A percentile compares a stretch with the other conserved stretches of the same genome.
Conservation (phyloP, 2,888 invertebrate genomes). For the Dicroscelio sp. region DNA sequence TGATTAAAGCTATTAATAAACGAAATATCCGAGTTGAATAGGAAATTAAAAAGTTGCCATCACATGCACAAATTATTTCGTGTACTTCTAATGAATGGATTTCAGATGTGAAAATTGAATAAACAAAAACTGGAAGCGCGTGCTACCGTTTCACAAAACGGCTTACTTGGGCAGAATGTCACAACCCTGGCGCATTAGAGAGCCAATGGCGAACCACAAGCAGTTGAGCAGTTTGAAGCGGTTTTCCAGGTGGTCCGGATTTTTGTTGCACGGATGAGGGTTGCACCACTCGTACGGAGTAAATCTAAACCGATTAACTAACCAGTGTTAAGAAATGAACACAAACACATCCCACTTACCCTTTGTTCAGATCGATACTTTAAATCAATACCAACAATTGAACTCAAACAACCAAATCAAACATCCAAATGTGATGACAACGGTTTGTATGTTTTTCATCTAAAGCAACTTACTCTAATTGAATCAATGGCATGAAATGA, state of each 20-base stretch:
- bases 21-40: constrained; percentile 4
- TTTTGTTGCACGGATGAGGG: constrained; percentile 96
- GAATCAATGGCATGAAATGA: too few species aligned
- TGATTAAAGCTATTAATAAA: too few species aligned
- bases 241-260: constrained; percentile 96
- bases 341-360: too few species aligned
- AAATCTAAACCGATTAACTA: constrained; percentile 93
- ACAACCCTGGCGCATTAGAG: constrained; percentile 98
- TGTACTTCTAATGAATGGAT: constrained; percentile 52
- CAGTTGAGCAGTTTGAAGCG: constrained; percentile 98
- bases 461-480: too few species aligned
- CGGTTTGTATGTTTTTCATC: too few species aligned
- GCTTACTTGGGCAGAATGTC: constrained; percentile 98
- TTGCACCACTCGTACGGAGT: constrained; percentile 99
- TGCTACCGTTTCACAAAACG: constrained; percentile 78
- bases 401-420: too few species aligned
- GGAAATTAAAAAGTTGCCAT: constrained; percentile 18
- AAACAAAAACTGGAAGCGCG: constrained; percentile 61
- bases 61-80: constrained; percentile 54
- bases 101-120: constrained; percentile 21
- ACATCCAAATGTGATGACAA: too few species aligned
- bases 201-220: constrained; percentile 98
- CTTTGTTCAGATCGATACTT: too few species aligned
- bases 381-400: too few species aligned
- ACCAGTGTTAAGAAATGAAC: not conserved